Evolutionary conservation across 2,888 invertebrate genomes (phyloP).

Genomic region (Octonoba sinensis): DNA sequence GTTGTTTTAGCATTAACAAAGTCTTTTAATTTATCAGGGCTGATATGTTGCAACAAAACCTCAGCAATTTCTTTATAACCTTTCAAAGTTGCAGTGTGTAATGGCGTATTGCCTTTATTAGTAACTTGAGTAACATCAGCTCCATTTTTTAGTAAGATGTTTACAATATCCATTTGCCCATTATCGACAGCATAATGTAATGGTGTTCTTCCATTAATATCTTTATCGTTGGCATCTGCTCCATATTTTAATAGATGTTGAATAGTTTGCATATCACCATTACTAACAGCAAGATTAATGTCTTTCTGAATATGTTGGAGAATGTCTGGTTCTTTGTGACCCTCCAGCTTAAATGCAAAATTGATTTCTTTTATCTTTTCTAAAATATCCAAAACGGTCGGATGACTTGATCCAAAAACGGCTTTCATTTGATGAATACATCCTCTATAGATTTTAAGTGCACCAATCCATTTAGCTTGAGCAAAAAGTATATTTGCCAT

Average conservation of each 20-base stretch:
- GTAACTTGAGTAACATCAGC: not conserved
- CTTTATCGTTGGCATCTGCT: slow-evolving; percentile 3
- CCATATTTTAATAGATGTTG: slow-evolving; percentile 12
- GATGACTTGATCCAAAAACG: slow-evolving; percentile 8
- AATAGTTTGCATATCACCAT: slow-evolving; percentile 13
- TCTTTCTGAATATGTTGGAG: not conserved
- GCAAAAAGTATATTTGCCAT: not conserved
- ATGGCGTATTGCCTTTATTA: not conserved
- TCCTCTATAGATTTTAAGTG: not conserved
- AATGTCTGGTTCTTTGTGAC: not conserved
- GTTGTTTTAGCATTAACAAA: slow-evolving; percentile 69
- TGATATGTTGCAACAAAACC: not conserved
- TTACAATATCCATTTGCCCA: not conserved
- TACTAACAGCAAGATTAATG: not conserved
- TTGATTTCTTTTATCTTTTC: not conserved
- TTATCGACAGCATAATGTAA: not conserved
- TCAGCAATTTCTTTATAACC: not conserved
- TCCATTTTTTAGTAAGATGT: slow-evolving; percentile 3
- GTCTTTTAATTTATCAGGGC: slow-evolving; percentile 76
- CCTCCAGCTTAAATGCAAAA: not conserved
- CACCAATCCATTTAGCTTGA: slow-evolving; percentile 7
- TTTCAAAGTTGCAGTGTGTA: not conserved
- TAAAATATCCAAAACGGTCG: not conserved
- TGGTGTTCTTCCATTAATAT: not conserved
- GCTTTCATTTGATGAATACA: not conserved